Evolutionary conservation across 2,888 invertebrate genomes (phyloP), one percentile per base, ranked within the genome.

Genomic region (Chrysolina americana): DNA sequence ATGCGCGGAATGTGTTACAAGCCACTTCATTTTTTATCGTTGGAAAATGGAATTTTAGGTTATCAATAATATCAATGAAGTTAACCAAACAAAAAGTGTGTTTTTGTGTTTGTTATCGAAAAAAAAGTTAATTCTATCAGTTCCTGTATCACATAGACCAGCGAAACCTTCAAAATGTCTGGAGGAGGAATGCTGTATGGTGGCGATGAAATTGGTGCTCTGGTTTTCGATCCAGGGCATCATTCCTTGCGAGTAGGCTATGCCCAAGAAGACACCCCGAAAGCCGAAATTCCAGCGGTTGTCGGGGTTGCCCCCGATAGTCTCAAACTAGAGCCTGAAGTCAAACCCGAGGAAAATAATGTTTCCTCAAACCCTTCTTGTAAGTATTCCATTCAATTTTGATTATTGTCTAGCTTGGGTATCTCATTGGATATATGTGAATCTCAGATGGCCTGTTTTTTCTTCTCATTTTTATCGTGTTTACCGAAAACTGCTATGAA

Each of bases 181-280:
- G 93, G 68, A 1, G 93, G 68, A 36, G 93, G 94, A 76, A 95
- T 96, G 94, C 86, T 96, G 72, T 96, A 96, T 81, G 96, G 96
- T n/a, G 96, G 96, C 41, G 99, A 99, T 90, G 99, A 99, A 88
- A 99, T 99, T 79, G 99, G 99, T 11, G 99, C 99, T 0, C 87
- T 99, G 79, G 99, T 99, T 44, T 98, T 99, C 85, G 99, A 99
- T 88, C 94, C 98, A 10, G 99, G 97, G 0, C 96, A 96, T 82
- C 95, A 95, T 88, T 95, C 96, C 0, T 89, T 98, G 70, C 90
- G 98, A 73, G 96, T 96, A 65, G 98, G 98, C 70, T 98, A 96
- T 90, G 98, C 98, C 10, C 98, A 98, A 84, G 99, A 99, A 87
- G 99, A 99, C 87, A 96, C 97, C n/a, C 99, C 99, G 2, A 99